Evolutionary conservation across 2,888 invertebrate species (phyloP).

Genomic region (Holacanthella duospinosa): DNA sequence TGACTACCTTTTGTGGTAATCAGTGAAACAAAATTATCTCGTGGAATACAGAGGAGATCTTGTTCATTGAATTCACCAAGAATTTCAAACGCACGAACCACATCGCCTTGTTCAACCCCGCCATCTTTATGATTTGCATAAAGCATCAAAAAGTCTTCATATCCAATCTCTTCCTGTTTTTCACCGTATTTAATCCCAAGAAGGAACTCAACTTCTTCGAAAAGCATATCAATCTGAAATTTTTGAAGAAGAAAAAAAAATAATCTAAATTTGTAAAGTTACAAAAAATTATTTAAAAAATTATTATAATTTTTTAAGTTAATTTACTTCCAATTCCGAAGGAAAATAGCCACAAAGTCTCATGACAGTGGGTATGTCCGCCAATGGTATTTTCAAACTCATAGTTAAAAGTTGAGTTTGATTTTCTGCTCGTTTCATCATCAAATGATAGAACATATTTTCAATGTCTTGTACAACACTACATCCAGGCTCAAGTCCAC

Average conservation of each 20-base stretch:
- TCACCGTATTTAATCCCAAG: conserved; percentile 15
- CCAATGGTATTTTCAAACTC: conserved; percentile 24
- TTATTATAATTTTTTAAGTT: not conserved
- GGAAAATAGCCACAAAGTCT: conserved; percentile 34
- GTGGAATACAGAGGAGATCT: conserved; percentile 24
- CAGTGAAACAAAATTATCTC: conserved; percentile 23
- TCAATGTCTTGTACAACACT: conserved; percentile 30
- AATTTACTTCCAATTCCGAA: conserved; percentile 31
- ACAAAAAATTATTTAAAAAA: not conserved
- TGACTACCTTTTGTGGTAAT: conserved; percentile 21
- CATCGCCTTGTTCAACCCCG: conserved; percentile 17
- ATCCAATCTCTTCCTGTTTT: conserved; percentile 21
- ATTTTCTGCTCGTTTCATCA: conserved; percentile 24
- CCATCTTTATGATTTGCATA: conserved; percentile 30
- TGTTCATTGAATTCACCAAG: conserved; percentile 22
- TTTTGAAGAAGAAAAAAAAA: too few relatives aligned
- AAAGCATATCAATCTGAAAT: conserved; percentile 28
- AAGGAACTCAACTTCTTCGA: conserved; percentile 28
- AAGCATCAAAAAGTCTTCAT: conserved; percentile 32
- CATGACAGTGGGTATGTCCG: conserved; percentile 31
- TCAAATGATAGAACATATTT: conserved; percentile 31
- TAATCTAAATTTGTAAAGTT: too few relatives aligned
- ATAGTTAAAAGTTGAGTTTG: conserved; percentile 28
- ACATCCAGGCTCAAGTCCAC: conserved; percentile 26
- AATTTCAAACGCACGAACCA: conserved; percentile 23